Base-by-base conservation (phyloP, 2,797 vertebrate genomes). In the Rhinatrema bivittatum region DNA sequence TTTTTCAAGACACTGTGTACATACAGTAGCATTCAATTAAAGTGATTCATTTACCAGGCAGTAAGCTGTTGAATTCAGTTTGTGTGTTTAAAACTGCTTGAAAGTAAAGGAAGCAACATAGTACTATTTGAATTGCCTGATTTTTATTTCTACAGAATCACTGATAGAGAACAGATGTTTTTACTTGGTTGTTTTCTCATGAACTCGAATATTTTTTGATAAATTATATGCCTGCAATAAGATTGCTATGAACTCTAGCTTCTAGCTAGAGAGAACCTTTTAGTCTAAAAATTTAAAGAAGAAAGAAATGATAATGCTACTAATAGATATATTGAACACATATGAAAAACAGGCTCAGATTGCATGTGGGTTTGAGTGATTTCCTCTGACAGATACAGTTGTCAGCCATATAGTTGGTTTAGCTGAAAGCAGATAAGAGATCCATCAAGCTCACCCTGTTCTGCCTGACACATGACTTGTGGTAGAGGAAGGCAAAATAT, bases 101-200 rank as follows among this genome's bases (percentile, higher is more conserved):
- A 68, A 65, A 79, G 65, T 73, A 48, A 50, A 80, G 78, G 79
- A 80, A 87, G 74, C 72, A 69, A 56, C 64, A 50, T 22, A 35
- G 71, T 72, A 74, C 56, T 95, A 72, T 94, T 92, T 94, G 88
- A 88, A 83, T 85, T 85, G 70, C 82, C 78, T 67, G 87, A 91
- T 92, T 92, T 86, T 72, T 67, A 81, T 12, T 11, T 20, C 29
- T 36, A 63, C 56, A 52, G 25, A 63, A 53, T 71, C 51, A 11
- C 61, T 61, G 78, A 73, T 78, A 77, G 68, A 70, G 76, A 71
- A 81, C 90, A 92, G 87, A 85, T 94, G 90, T 84, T 85, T 81
- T 62, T 43, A 64, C 52, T 64, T 29, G 73, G 74, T 50, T 2
- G 11, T 64, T 67, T 77, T 85, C 72, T 61, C 65, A 63, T 65